Percentiles rank a stretch among this genome's conserved stretches.
Conservation (phyloP, 2,888 invertebrate genomes). For the Eilema depressum region DNA sequence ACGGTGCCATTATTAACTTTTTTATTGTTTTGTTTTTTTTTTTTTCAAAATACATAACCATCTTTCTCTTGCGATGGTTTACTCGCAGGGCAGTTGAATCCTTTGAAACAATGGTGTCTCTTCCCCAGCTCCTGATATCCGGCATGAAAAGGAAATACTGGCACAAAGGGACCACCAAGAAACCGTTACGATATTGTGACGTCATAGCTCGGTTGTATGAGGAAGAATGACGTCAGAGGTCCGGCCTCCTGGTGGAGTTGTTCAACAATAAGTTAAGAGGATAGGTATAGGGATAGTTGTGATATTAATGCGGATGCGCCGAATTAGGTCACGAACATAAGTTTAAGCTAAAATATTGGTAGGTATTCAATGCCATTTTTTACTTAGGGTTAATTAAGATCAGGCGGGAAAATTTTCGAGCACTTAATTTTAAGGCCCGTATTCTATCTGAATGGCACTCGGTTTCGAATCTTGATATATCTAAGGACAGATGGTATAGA, state of each 20-base stretch:
- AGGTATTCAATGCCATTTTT: too few species aligned
- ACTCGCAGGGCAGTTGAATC: neutral
- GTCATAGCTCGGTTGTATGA: slow-evolving; percentile 16
- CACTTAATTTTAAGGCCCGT: too few species aligned
- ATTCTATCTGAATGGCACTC: too few species aligned
- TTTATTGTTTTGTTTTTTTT: too few species aligned
- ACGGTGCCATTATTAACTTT: too few species aligned
- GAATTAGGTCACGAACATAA: too few species aligned
- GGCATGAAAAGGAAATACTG: slow-evolving; percentile 68
- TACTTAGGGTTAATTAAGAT: too few species aligned
- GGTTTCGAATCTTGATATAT: too few species aligned
- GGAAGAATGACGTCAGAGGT: slow-evolving; percentile 1
- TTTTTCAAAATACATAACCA: neutral
- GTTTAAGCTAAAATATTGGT: too few species aligned
- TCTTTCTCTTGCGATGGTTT: neutral
- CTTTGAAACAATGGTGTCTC: slow-evolving; percentile 28
- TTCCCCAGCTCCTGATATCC: slow-evolving; percentile 63
- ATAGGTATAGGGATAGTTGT: neutral
- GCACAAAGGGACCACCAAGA: slow-evolving; percentile 51
- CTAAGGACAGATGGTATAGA: too few species aligned
- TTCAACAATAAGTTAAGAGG: slow-evolving; percentile 1
- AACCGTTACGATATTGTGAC: slow-evolving; percentile 34
- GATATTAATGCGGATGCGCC: too few species aligned
- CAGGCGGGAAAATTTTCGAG: too few species aligned
- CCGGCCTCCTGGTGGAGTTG: neutral